Conservation (phyloP, 2,888 invertebrate genomes). For the Mesorhabditis spiculigera region DNA sequence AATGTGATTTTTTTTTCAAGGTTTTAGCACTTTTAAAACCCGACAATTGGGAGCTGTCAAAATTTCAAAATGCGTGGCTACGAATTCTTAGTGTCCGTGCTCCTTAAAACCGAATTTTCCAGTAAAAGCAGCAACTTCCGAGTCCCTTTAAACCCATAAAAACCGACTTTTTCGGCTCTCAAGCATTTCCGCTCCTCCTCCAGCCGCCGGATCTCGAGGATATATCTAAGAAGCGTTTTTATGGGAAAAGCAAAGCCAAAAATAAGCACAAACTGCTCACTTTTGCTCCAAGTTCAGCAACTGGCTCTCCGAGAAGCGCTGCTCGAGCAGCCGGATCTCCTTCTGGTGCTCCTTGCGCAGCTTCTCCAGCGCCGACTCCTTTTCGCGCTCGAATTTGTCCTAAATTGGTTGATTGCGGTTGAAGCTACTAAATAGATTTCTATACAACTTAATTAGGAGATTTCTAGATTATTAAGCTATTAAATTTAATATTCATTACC, state of each 20-base stretch:
- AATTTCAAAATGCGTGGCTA: too few relatives aligned
- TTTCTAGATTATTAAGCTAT: neutral
- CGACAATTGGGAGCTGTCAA: too few relatives aligned
- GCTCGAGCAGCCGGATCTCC: conserved; percentile 56
- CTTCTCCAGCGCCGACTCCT: conserved; percentile 57
- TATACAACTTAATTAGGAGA: neutral
- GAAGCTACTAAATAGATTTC: too few relatives aligned
- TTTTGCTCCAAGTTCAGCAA: conserved; percentile 58
- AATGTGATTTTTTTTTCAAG: neutral
- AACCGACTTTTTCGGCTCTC: conserved; percentile 43
- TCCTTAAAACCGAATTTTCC: too few relatives aligned
- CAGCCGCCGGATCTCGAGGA: conserved; percentile 56
- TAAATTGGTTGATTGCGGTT: conserved; percentile 15
- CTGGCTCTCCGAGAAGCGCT: conserved; percentile 54
- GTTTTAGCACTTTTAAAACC: too few relatives aligned
- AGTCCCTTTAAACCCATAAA: too few relatives aligned
- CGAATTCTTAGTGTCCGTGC: too few relatives aligned
- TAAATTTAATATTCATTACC: neutral
- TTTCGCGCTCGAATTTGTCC: conserved; percentile 58
- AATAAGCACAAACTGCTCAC: conserved; percentile 21
- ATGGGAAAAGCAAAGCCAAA: neutral
- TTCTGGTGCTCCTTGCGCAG: conserved; percentile 58
- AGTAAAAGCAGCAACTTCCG: too few relatives aligned
- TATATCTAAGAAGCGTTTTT: conserved; percentile 41
- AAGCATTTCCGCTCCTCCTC: conserved; percentile 58